phyloP scores from a whole-genome alignment of 2,888 invertebrate genomes.

The Tenthredo distinguenda region DNA sequence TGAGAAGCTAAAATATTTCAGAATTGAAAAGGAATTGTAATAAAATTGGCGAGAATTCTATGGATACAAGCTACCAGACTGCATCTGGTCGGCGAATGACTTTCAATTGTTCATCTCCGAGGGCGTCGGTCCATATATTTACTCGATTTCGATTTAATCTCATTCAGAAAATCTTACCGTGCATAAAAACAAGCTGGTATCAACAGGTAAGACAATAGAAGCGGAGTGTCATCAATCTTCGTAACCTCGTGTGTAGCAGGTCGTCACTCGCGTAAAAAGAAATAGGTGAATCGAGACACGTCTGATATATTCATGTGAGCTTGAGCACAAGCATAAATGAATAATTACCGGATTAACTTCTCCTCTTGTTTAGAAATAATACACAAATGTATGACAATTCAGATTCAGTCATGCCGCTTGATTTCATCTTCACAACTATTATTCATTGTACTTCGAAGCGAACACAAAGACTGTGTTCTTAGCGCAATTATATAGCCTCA shows the following conservation, averaged over 20 bases:
- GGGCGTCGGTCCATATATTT: not conserved
- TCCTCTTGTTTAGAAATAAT: not conserved
- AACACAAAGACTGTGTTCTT: conserved; percentile 22
- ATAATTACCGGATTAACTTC: not conserved
- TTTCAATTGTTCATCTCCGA: not conserved
- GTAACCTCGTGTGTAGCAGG: not conserved
- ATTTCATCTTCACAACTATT: not conserved
- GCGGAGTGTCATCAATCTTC: not conserved
- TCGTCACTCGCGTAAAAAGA: not conserved
- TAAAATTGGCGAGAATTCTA: not conserved
- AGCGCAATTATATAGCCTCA: conserved; percentile 3
- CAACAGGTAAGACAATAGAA: not conserved
- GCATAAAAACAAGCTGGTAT: not conserved
- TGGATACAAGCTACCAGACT: too few relatives aligned
- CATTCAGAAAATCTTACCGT: not conserved
- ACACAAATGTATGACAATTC: not conserved
- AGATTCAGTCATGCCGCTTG: not conserved
- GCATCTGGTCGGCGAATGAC: not conserved
- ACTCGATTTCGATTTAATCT: not conserved
- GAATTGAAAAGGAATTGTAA: not conserved
- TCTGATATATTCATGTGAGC: not conserved
- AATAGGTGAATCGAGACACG: not conserved
- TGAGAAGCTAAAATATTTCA: not conserved
- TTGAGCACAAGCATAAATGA: not conserved
- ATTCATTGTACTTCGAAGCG: conserved; percentile 15